Percentiles rank a stretch among this genome's conserved stretches.
Evolutionary conservation across 2,113 vertebrate species (phyloP).

Genomic region (Chaenogobius annularis): DNA sequence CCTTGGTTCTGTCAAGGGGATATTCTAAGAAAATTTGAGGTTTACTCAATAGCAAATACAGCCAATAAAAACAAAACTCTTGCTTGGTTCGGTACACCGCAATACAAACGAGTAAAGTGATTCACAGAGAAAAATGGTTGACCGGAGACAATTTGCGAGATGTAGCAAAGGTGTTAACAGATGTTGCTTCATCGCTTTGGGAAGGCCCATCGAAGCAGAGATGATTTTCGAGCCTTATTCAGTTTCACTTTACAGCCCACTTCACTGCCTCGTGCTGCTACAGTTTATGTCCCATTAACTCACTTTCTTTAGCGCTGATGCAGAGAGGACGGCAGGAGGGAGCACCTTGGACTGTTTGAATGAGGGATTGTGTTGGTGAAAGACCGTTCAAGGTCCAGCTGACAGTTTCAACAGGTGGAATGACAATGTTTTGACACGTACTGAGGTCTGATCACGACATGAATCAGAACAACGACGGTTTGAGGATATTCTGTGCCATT

Average conservation of each 20-base stretch:
- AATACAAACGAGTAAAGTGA: background rate
- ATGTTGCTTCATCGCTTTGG: conserved; percentile 39
- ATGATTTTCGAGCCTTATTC: conserved; percentile 45
- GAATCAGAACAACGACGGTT: background rate
- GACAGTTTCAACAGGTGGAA: conserved; percentile 2
- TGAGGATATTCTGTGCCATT: background rate
- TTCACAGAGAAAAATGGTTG: conserved; percentile 2
- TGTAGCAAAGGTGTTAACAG: conserved; percentile 23
- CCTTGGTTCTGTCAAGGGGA: too few species aligned
- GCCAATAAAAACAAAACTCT: background rate
- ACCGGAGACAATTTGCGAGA: conserved; percentile 24
- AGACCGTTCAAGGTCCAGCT: conserved; percentile 13
- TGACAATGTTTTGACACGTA: conserved; percentile 3
- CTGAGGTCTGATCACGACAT: background rate
- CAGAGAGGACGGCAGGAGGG: background rate
- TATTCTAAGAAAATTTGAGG: too few species aligned
- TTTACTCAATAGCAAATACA: background rate
- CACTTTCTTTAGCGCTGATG: background rate
- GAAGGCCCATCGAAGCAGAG: conserved; percentile 32
- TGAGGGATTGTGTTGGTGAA: conserved; percentile 34
- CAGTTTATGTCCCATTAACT: conserved; percentile 21
- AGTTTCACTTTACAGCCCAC: conserved; percentile 52
- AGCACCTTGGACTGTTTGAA: conserved; percentile 23
- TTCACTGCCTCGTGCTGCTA: conserved; percentile 27
- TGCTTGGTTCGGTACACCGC: background rate